A percentile compares a stretch with the other conserved stretches of the same genome.
Evolutionary conservation across 2,797 vertebrate species (phyloP).

Genomic region (Taeniopygia guttata): DNA sequence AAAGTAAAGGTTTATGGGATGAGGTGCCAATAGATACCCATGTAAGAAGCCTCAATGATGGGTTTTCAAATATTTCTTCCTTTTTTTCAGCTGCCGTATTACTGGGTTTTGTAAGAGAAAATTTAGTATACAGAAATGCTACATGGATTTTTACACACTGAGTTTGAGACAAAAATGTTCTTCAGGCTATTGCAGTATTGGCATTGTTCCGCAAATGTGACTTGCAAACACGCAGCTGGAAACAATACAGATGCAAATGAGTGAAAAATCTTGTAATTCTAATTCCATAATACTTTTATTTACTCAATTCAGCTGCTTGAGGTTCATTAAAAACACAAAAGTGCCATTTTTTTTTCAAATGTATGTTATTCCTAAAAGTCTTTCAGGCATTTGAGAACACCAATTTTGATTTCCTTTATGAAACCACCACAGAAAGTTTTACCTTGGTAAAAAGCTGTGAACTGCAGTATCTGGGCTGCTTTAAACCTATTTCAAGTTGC

Average conservation of each 20-base stretch:
- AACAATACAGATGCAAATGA: slow-evolving; percentile 43
- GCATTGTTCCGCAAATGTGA: background rate
- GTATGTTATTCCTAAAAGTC: background rate
- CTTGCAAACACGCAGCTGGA: slow-evolving; percentile 38
- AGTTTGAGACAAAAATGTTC: background rate
- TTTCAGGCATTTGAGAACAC: background rate
- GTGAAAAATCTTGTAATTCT: background rate
- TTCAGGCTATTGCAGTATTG: background rate
- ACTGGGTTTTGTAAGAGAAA: background rate
- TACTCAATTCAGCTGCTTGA: background rate
- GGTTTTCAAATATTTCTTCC: background rate
- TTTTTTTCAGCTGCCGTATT: background rate
- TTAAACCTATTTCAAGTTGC: background rate
- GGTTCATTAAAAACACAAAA: background rate
- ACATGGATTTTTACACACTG: background rate
- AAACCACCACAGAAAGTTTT: background rate
- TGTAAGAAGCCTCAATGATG: background rate
- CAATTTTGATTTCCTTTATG: background rate
- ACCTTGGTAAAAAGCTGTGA: background rate
- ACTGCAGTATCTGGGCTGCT: background rate
- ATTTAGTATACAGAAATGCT: background rate
- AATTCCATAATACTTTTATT: slow-evolving; percentile 13
- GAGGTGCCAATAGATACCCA: background rate
- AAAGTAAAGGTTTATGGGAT: background rate
- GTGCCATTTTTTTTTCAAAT: background rate